A percentile compares a stretch with the other conserved stretches of the same genome.
These are phyloP conservation scores for Phymastichus coffea DNA, from an alignment of 1,140 invertebrate genomes.

Conservation along the genomic window DNA sequence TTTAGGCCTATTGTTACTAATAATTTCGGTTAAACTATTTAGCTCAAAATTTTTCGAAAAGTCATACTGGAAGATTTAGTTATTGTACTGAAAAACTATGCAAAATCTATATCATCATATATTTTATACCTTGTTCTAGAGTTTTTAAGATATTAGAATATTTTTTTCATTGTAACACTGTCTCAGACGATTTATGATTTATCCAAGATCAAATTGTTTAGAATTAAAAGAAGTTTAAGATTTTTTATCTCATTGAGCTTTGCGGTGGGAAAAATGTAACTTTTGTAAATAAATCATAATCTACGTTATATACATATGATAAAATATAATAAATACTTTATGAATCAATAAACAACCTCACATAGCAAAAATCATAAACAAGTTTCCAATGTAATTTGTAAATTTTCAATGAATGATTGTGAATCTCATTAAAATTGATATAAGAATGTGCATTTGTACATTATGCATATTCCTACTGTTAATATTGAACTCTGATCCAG, in stretches of 20 bases:
- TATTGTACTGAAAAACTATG: no score
- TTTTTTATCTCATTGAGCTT: not conserved
- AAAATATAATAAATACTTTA: not conserved
- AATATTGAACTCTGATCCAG: not conserved
- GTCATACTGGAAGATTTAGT: no score
- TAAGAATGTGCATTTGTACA: slow-evolving; percentile 24
- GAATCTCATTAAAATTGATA: no score
- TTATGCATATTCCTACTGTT: slow-evolving; percentile 10
- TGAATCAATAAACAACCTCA: slow-evolving; percentile 6
- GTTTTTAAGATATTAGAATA: not conserved
- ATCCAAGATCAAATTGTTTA: not conserved
- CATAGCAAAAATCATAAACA: no score
- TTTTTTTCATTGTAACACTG: not conserved
- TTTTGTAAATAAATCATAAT: slow-evolving; percentile 19
- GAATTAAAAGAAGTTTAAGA: not conserved
- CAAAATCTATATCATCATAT: no score
- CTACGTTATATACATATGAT: slow-evolving; percentile 14
- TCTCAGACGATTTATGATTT: not conserved
- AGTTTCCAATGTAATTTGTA: no score
- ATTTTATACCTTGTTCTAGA: not conserved
- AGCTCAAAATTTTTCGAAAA: no score
- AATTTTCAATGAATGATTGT: no score
- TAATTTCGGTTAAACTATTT: no score
- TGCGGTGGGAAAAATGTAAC: slow-evolving; percentile 11
- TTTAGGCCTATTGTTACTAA: no score